Base-by-base conservation (phyloP, 2,888 invertebrate genomes). In the Lasioglossum malachurum region DNA sequence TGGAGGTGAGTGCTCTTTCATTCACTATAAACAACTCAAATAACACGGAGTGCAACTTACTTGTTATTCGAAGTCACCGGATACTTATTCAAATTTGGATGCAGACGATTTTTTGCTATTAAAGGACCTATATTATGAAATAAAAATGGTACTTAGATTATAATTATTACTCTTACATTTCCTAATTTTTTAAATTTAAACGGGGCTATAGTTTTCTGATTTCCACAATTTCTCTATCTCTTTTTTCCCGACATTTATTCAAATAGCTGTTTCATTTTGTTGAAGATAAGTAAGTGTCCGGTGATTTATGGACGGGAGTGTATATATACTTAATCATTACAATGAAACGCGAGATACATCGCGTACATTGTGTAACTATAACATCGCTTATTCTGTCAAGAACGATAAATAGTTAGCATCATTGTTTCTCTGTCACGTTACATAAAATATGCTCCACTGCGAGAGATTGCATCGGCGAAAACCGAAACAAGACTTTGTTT, bases 1-100 rank as follows among this genome's bases (percentile, higher is more conserved):
- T 98, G 78, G 97, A 97, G 89, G 95, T 95, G 81, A 94, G 94
- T 94, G 78, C 46, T 16, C 31, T 38, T 57, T 49, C 44, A 23
- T 5, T 77, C 23, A 46, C 4, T 60, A 27, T 53, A 23, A 10
- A 49, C 46, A 76, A 49, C 27, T 14, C 60, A 14, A 27, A 60
- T 4, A 5, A 35, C 31, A 19, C 4, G n/a, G 12, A 4, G 57
- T 57, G 12, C 12, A n/a, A 57, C 57, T 57, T n/a, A n/a, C n/a
- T n/a, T n/a, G 57, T n/a, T n/a, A 57, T 57, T 57, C 4, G 57
- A n/a, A 44, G 41, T 12, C 41, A 41, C 8, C 41, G 8, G 41
- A 10, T 10, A 41, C 44, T 44, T 44, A 44, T 44, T 44, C 44
- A 44, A 44, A 44, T 41, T 41, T 41, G 44, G 12, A 44, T 44